Conservation (phyloP, 2,888 invertebrate species). For the Patella ulyssiponensis region DNA sequence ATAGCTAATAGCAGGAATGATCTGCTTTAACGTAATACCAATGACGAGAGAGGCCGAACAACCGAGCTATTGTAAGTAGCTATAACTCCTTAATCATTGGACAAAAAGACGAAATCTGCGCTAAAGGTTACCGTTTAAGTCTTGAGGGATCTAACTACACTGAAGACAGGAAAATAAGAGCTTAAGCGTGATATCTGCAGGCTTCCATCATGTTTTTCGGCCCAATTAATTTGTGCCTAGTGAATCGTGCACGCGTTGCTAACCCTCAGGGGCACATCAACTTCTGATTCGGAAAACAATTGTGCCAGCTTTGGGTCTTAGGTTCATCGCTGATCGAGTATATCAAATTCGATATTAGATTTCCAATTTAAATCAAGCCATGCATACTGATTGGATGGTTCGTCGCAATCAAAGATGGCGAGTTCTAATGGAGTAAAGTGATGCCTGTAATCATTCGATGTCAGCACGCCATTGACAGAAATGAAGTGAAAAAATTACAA, state of each 20-base stretch:
- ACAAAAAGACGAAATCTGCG: too few relatives aligned
- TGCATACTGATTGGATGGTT: conserved; percentile 18
- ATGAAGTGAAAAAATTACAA: conserved; percentile 8
- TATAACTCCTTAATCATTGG: too few relatives aligned
- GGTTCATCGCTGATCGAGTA: conserved; percentile 24
- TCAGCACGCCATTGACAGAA: background rate
- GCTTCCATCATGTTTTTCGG: conserved; percentile 14
- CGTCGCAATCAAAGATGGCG: conserved; percentile 8
- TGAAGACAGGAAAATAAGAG: conserved; percentile 10
- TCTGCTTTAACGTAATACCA: too few relatives aligned
- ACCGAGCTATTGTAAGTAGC: too few relatives aligned
- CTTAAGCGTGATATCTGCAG: conserved; percentile 23
- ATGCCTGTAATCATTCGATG: background rate
- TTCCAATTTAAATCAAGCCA: conserved; percentile 28
- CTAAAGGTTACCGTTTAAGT: too few relatives aligned
- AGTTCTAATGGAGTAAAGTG: background rate
- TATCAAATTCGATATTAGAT: conserved; percentile 28
- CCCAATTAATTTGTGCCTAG: conserved; percentile 28
- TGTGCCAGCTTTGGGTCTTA: conserved; percentile 18
- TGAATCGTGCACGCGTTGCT: conserved; percentile 22
- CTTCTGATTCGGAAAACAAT: conserved; percentile 18
- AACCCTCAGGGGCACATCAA: conserved; percentile 18
- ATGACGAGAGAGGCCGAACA: too few relatives aligned
- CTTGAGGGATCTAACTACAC: too few relatives aligned
- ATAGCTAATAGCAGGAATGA: too few relatives aligned